Evolutionary conservation across 2,797 vertebrate genomes (phyloP).

Genomic region (Benthosema pterotum): DNA sequence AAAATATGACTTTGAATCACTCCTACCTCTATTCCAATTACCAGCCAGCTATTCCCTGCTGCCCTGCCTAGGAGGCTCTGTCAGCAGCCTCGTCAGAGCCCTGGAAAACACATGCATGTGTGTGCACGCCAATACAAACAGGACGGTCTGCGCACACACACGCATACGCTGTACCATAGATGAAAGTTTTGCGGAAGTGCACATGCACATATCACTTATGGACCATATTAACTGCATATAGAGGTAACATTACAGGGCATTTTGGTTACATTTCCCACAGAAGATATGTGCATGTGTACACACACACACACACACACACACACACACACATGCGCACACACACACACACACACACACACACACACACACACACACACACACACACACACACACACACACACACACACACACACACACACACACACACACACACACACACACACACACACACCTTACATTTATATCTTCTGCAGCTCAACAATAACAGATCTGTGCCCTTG

Average conservation of each 20-base stretch:
- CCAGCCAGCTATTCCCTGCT: constrained; percentile 69
- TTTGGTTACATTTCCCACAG: too few relatives aligned
- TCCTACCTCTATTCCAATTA: constrained; percentile 75
- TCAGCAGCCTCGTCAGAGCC: constrained; percentile 59
- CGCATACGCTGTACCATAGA: constrained; percentile 17
- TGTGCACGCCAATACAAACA: background rate
- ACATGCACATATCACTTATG: background rate
- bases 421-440: constrained; percentile 9
- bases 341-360: constrained; percentile 23
- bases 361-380: constrained; percentile 6
- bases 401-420: background rate
- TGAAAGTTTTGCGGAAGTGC: background rate
- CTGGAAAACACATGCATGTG: constrained; percentile 38
- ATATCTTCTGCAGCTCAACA: too few relatives aligned
- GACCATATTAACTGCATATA: too few relatives aligned
- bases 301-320: constrained; percentile 9
- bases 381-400: constrained; percentile 14
- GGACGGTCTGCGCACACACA: background rate
- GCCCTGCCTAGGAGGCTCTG: constrained; percentile 50
- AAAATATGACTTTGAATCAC: constrained; percentile 76
- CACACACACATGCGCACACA: constrained; percentile 2
- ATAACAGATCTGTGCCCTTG: too few relatives aligned
- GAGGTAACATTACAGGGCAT: too few relatives aligned
- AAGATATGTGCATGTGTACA: too few relatives aligned
- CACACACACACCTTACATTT: constrained; percentile 48